Conservation (phyloP, 2,797 vertebrate species). For the Mastacembelus armatus region DNA sequence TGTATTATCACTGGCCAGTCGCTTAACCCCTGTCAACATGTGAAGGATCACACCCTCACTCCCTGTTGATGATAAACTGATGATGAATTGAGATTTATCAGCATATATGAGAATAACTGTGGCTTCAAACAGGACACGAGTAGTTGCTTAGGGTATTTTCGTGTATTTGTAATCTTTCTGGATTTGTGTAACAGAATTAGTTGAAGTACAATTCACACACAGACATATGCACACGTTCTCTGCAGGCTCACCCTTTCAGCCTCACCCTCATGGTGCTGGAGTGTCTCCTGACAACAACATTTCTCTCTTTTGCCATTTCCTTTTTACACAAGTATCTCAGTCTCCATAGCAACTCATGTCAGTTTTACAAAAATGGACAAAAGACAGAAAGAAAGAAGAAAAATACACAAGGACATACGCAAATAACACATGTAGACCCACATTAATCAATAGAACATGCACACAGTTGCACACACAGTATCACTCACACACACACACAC, state of each 20-base stretch:
- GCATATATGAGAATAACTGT: neutral
- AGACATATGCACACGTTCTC: neutral
- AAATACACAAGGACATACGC: conserved; percentile 65
- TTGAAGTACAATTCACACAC: neutral
- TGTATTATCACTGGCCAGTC: conserved; percentile 80
- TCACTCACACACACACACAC: neutral
- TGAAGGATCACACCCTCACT: conserved; percentile 62
- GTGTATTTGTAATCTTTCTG: neutral
- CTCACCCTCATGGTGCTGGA: conserved; percentile 41
- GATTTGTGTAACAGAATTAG: neutral
- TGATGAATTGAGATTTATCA: conserved; percentile 32
- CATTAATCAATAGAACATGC: conserved; percentile 32
- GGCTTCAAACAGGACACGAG: neutral
- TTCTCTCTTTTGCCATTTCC: conserved; percentile 66
- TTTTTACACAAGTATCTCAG: conserved; percentile 72
- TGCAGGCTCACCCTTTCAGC: conserved; percentile 34
- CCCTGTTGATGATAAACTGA: conserved; percentile 16
- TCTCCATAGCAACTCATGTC: conserved; percentile 83
- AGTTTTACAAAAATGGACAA: conserved; percentile 73
- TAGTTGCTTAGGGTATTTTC: neutral
- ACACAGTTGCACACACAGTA: conserved; percentile 11
- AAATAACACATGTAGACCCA: conserved; percentile 43
- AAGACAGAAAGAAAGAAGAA: conserved; percentile 57
- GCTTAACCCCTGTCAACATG: conserved; percentile 82
- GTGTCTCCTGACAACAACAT: conserved; percentile 68